phyloP scores from a whole-genome alignment of 2,888 invertebrate species.

The Ferrisia virgata region DNA sequence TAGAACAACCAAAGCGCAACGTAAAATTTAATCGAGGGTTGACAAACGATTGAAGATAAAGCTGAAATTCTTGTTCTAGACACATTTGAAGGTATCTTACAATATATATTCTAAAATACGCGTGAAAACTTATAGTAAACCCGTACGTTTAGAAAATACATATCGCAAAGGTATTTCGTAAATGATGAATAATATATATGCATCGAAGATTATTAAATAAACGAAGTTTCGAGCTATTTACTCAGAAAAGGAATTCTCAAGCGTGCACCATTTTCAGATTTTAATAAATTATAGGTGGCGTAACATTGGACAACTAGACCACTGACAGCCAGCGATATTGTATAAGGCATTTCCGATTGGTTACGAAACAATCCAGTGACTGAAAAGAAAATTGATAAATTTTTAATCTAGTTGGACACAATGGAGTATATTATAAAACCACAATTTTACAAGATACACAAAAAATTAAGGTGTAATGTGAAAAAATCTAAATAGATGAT shows the following conservation, averaged over 20 bases:
- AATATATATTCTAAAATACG: not conserved
- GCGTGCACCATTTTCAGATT: not conserved
- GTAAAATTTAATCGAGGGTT: not conserved
- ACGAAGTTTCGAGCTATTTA: not conserved
- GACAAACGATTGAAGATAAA: not conserved
- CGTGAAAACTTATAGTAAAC: too few species aligned
- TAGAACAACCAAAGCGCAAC: not conserved
- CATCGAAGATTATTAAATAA: not conserved
- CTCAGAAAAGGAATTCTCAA: not conserved
- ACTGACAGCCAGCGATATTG: slow-evolving; percentile 27
- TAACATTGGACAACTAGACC: slow-evolving; percentile 15
- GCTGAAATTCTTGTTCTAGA: not conserved
- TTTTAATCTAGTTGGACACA: too few species aligned
- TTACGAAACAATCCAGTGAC: not conserved
- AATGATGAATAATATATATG: too few species aligned
- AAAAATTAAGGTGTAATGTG: not conserved
- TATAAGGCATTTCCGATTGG: slow-evolving; percentile 19
- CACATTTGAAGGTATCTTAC: too few species aligned
- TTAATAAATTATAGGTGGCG: slow-evolving; percentile 22
- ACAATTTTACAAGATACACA: too few species aligned
- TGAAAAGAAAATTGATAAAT: not conserved
- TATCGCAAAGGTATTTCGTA: too few species aligned
- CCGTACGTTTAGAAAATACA: too few species aligned
- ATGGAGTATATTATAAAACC: too few species aligned
- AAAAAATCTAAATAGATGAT: not conserved